A percentile compares a stretch with the other conserved stretches of the same genome.
phyloP scores from a whole-genome alignment of 2,888 invertebrate genomes.

The Caenorhabditis parvicauda region DNA sequence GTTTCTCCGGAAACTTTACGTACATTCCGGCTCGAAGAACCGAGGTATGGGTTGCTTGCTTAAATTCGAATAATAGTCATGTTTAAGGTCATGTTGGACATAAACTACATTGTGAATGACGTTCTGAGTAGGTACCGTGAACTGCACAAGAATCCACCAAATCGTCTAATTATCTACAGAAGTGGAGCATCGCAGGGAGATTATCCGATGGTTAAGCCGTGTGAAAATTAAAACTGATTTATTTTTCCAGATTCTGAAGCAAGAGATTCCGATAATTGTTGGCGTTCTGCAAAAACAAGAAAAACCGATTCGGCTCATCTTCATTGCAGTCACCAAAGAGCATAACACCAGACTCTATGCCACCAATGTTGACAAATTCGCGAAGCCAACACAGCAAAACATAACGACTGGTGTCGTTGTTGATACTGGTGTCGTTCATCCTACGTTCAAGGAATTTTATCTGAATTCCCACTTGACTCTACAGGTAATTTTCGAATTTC shows the following conservation, averaged over 20 bases:
- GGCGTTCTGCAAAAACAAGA: constrained; percentile 15
- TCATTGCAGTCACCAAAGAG: constrained; percentile 47
- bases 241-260: constrained; percentile 22
- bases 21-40: too few species aligned
- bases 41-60: too few species aligned
- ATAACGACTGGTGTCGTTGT: constrained; percentile 50
- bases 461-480: constrained; percentile 53
- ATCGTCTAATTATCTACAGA: constrained; percentile 41
- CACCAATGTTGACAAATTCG: constrained; percentile 5
- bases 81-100: too few species aligned
- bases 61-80: too few species aligned
- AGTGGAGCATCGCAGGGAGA: constrained; percentile 43
- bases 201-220: constrained; percentile 23
- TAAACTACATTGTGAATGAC: constrained; percentile 11
- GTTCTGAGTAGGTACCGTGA: background rate
- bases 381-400: constrained; percentile 38
- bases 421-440: constrained; percentile 41
- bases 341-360: constrained; percentile 42
- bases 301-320: constrained; percentile 24
- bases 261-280: constrained; percentile 47
- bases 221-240: background rate
- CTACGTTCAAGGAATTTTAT: constrained; percentile 50
- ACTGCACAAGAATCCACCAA: constrained; percentile 15
- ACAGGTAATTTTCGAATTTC: constrained; percentile 32
- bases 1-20: constrained; percentile 42